Conservation (phyloP, 2,113 vertebrate species). For the Myotis yumanensis region DNA sequence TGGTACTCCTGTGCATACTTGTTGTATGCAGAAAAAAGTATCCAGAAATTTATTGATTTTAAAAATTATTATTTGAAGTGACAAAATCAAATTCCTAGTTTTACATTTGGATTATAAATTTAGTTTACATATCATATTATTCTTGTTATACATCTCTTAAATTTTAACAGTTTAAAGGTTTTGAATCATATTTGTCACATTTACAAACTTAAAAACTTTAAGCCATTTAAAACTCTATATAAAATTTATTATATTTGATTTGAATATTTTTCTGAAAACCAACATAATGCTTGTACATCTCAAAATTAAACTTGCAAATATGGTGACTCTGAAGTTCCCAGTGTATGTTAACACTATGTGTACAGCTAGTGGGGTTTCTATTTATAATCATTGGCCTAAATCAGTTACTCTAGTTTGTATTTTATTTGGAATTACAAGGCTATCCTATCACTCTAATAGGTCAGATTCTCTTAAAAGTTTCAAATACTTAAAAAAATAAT, state of each 20-base stretch:
- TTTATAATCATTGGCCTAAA: not conserved
- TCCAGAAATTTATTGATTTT: not conserved
- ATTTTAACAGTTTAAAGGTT: not conserved
- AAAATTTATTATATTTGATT: conserved; percentile 42
- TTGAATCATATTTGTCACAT: not conserved
- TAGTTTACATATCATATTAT: conserved; percentile 9
- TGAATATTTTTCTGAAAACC: conserved; percentile 17
- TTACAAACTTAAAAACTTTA: not conserved
- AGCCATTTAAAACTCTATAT: not conserved
- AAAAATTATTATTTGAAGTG: conserved; percentile 34
- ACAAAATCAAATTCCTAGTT: not conserved
- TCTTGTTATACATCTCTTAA: not conserved
- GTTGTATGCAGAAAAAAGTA: not conserved
- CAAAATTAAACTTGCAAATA: not conserved
- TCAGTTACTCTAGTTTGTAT: not conserved
- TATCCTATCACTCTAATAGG: not conserved
- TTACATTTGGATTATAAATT: conserved; percentile 8
- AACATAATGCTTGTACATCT: not conserved
- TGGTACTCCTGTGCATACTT: not conserved
- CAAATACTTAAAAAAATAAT: conserved; percentile 25
- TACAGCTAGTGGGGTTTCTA: not conserved
- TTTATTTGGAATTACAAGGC: conserved; percentile 40
- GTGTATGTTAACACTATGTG: not conserved
- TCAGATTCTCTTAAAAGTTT: conserved; percentile 23
- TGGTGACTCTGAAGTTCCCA: not conserved